These are phyloP conservation scores for Pitta sordida DNA, from an alignment of 2,113 vertebrate genomes.

Conservation along the genomic window DNA sequence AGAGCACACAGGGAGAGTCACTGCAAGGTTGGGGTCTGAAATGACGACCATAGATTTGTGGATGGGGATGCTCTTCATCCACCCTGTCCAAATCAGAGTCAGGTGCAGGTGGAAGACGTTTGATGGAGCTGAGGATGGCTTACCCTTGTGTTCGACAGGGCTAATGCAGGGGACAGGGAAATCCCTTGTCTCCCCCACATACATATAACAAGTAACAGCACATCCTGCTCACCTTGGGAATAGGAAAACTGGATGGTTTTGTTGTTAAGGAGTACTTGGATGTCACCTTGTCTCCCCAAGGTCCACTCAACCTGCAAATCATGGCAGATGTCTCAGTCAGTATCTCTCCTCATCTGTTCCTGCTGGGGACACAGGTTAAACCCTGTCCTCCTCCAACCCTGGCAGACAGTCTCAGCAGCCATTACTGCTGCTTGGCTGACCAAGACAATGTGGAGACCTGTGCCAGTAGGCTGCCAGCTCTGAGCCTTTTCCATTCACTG, in stretches of 20 bases:
- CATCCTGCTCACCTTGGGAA: constrained; percentile 9
- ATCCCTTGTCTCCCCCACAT: fast-evolving
- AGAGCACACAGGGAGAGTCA: neutral
- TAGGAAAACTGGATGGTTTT: neutral
- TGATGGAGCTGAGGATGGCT: neutral
- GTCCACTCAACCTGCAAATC: constrained; percentile 45
- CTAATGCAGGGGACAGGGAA: neutral
- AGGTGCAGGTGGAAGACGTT: neutral
- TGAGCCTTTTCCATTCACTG: neutral
- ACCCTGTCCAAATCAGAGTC: neutral
- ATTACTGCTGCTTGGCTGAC: neutral
- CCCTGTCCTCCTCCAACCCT: neutral
- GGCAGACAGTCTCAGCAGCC: neutral
- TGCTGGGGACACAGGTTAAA: neutral
- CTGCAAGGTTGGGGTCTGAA: neutral
- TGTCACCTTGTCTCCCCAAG: neutral
- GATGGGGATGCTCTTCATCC: neutral
- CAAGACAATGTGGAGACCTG: neutral
- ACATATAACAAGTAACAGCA: neutral
- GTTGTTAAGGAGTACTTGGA: constrained; percentile 11
- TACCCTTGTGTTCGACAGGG: fast-evolving
- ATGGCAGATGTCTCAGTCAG: fast-evolving
- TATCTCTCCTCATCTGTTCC: neutral
- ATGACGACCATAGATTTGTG: fast-evolving
- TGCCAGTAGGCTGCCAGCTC: neutral